phyloP scores from a whole-genome alignment of 2,888 invertebrate genomes.

The Drosophila nr. medialis region DNA sequence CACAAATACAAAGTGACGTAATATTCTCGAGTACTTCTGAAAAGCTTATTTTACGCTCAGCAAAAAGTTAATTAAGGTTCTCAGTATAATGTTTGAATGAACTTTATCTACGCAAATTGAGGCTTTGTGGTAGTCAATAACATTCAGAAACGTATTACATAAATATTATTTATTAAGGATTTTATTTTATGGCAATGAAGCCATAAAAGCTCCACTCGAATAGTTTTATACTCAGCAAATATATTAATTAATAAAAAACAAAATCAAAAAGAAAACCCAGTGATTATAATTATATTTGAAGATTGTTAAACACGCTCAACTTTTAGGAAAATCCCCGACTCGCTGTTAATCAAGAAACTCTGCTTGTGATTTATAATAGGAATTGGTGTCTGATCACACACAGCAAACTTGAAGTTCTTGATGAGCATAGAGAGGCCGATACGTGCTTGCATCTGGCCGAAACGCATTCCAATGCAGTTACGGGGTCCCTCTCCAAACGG shows the following conservation, averaged over 20 bases:
- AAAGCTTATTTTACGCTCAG: constrained; percentile 10
- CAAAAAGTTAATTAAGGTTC: neutral
- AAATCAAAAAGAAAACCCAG: neutral
- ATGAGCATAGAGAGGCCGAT: constrained; percentile 76
- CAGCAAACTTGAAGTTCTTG: constrained; percentile 73
- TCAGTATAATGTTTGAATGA: neutral
- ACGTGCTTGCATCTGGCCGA: constrained; percentile 81
- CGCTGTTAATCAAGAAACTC: neutral
- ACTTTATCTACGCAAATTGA: constrained; percentile 4
- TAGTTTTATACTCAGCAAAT: neutral
- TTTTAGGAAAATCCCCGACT: constrained; percentile 61
- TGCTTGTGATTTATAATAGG: constrained; percentile 52
- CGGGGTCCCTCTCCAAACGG: constrained; percentile 83
- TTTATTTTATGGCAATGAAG: neutral
- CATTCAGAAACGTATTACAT: neutral
- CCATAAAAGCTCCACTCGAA: neutral
- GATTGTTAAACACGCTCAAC: constrained; percentile 22
- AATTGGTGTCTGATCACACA: constrained; percentile 71
- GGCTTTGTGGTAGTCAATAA: too few relatives aligned
- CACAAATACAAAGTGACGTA: constrained; percentile 11
- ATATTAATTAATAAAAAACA: neutral
- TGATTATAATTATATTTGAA: too few relatives aligned
- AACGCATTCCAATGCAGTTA: constrained; percentile 82
- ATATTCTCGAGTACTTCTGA: constrained; percentile 7
- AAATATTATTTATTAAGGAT: neutral